A percentile compares a stretch with the other conserved stretches of the same genome.
These are phyloP conservation scores for Ptyas mucosa DNA, from an alignment of 2,113 vertebrate species.

Conservation along the genomic window DNA sequence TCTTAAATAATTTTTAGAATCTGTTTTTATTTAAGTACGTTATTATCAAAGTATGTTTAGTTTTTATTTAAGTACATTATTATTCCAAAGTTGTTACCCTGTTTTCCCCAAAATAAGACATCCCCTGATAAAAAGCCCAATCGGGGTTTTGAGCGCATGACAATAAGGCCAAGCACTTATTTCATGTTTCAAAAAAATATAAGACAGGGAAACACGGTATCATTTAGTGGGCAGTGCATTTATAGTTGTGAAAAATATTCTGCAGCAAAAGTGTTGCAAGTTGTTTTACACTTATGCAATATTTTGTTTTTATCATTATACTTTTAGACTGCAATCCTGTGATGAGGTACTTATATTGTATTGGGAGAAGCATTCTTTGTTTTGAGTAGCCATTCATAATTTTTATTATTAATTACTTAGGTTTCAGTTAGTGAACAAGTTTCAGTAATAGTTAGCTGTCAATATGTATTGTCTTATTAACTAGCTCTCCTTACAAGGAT, in stretches of 20 bases:
- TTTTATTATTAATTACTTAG: background rate
- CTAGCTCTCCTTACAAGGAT: constrained; percentile 83
- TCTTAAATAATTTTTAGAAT: background rate
- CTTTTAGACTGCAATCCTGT: background rate
- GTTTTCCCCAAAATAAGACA: too few species aligned
- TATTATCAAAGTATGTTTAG: background rate
- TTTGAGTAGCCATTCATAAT: background rate
- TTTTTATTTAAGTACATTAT: constrained; percentile 23
- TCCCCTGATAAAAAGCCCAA: too few species aligned
- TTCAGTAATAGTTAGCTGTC: constrained; percentile 53
- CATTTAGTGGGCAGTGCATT: constrained; percentile 4
- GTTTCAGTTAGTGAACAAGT: constrained; percentile 16
- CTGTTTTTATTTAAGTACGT: constrained; percentile 12
- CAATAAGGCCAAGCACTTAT: too few species aligned
- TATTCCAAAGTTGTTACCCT: background rate
- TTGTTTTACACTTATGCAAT: background rate
- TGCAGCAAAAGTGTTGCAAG: background rate
- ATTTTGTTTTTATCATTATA: background rate
- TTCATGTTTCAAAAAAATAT: too few species aligned
- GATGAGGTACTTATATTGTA: background rate
- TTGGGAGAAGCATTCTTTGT: background rate
- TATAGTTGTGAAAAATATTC: background rate
- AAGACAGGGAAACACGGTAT: background rate
- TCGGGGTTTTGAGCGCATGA: too few species aligned
- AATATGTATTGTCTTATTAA: constrained; percentile 75